Evolutionary conservation across 2,888 invertebrate genomes (phyloP).

Genomic region (Cantharis rufa): DNA sequence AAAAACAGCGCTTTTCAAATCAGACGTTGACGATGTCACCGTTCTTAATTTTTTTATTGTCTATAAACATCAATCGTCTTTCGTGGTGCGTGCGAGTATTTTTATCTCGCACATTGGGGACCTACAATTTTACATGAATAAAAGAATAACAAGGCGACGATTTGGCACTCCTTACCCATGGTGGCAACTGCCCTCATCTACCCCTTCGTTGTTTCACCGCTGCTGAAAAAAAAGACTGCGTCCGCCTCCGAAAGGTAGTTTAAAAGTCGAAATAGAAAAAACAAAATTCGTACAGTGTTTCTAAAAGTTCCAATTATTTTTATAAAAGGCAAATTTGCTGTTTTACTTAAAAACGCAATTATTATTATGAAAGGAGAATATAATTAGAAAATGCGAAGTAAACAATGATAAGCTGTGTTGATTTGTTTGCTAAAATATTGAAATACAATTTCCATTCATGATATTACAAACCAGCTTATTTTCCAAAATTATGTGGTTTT

Average conservation of each 20-base stretch:
- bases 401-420: background rate
- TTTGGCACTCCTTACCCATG: too few relatives aligned
- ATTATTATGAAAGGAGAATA: background rate
- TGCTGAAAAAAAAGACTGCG: too few relatives aligned
- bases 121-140: background rate
- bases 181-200: too few relatives aligned
- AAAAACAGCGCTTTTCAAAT: background rate
- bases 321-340: background rate
- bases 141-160: too few relatives aligned
- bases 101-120: background rate
- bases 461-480: background rate
- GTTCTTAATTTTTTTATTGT: too few relatives aligned
- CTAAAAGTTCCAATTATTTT: background rate
- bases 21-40: background rate
- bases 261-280: background rate
- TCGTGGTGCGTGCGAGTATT: too few relatives aligned
- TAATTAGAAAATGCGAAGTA: background rate
- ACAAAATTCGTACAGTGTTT: background rate
- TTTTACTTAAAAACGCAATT: background rate
- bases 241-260: background rate
- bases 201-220: background rate
- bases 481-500: background rate
- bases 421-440: background rate
- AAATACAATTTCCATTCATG: background rate
- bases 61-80: too few relatives aligned